Evolutionary conservation across 1,140 invertebrate species (phyloP).

Genomic region (Euura lappo): DNA sequence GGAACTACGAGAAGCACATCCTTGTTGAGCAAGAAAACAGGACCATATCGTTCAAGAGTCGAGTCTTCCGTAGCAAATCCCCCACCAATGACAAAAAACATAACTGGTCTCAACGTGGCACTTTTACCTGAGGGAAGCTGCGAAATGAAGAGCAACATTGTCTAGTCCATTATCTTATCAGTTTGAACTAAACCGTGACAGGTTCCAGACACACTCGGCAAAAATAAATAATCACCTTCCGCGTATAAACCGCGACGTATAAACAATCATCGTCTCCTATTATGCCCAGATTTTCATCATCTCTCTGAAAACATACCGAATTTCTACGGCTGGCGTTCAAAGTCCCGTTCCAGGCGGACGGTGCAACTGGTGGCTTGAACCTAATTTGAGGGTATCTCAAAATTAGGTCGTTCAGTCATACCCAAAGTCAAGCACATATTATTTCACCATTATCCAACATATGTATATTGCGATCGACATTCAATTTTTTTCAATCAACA

Average conservation of each 20-base stretch:
- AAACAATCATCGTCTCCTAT: background rate
- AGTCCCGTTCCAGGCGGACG: background rate
- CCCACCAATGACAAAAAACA: constrained; percentile 26
- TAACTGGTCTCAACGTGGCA: constrained; percentile 13
- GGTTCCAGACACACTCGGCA: too few relatives aligned
- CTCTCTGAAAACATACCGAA: background rate
- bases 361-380: background rate
- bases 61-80: constrained; percentile 1
- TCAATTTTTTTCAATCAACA: too few relatives aligned
- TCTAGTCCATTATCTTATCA: too few relatives aligned
- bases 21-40: constrained; percentile 38
- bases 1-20: constrained; percentile 16
- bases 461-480: too few relatives aligned
- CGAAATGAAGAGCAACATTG: too few relatives aligned
- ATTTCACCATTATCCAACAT: too few relatives aligned
- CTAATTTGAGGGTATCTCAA: background rate
- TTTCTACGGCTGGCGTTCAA: background rate
- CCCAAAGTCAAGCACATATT: too few relatives aligned
- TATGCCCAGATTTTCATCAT: background rate
- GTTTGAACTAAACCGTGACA: too few relatives aligned
- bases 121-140: background rate
- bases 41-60: constrained; percentile 32
- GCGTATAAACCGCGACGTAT: background rate
- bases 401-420: too few relatives aligned
- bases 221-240: background rate